Percentiles rank a stretch among this genome's conserved stretches.
Evolutionary conservation across 2,113 vertebrate genomes (phyloP).

Genomic region (Condylura cristata): DNA sequence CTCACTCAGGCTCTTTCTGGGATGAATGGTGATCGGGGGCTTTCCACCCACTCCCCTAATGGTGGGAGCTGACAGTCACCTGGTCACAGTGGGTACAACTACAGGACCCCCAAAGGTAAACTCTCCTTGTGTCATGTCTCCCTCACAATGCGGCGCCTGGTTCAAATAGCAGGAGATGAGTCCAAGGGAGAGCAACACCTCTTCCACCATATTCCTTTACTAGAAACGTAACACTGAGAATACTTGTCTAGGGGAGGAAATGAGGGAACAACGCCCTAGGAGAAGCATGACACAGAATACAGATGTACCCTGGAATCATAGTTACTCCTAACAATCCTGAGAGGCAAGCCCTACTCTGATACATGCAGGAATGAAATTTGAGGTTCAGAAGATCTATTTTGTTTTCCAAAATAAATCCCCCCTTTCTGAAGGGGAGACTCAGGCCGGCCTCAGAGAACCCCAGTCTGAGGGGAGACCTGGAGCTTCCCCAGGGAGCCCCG

Average conservation of each 20-base stretch:
- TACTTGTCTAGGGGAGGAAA: not conserved
- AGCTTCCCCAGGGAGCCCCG: too few species aligned
- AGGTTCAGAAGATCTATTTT: not conserved
- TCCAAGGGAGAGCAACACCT: not conserved
- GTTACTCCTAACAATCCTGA: not conserved
- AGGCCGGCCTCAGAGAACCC: not conserved
- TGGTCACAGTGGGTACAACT: not conserved
- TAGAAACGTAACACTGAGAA: not conserved
- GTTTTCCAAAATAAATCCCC: not conserved
- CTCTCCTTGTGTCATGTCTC: not conserved
- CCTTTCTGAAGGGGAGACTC: not conserved
- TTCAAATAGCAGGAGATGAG: not conserved
- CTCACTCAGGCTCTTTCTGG: not conserved
- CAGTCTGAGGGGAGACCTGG: too few species aligned
- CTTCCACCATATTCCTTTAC: not conserved
- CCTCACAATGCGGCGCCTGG: not conserved
- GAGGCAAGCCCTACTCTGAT: not conserved
- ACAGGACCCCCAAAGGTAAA: accelerated
- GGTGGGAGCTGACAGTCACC: not conserved
- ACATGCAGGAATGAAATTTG: not conserved
- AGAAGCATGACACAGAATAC: not conserved
- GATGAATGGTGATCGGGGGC: not conserved
- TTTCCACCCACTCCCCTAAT: not conserved
- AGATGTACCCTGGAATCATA: not conserved
- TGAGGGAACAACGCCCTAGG: not conserved